phyloP scores from a whole-genome alignment of 2,113 vertebrate genomes.

The Rana temporaria region DNA sequence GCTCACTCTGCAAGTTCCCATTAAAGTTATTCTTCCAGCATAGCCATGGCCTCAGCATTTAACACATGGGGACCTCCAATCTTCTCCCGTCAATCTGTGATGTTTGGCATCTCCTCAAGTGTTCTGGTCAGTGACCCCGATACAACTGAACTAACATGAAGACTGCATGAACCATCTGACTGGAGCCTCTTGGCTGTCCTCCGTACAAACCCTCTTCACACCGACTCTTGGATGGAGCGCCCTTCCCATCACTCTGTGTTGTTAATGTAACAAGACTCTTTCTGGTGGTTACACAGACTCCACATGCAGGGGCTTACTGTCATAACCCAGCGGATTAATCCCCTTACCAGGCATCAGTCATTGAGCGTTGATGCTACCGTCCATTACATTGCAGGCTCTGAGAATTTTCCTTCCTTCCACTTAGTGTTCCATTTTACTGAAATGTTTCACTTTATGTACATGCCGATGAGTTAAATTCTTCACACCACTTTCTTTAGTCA shows the following conservation, averaged over 20 bases:
- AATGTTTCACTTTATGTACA: no score
- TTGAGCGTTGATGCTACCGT: background rate
- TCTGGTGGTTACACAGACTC: background rate
- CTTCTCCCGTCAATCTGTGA: background rate
- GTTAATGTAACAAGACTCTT: constrained; percentile 1
- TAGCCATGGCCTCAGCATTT: background rate
- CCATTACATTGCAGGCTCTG: background rate
- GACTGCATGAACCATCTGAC: background rate
- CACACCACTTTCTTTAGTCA: no score
- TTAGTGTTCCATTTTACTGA: no score
- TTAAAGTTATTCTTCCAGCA: background rate
- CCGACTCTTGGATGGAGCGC: background rate
- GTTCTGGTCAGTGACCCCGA: constrained; percentile 36
- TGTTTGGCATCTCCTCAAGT: constrained; percentile 3
- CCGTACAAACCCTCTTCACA: constrained; percentile 5
- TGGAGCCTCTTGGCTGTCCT: constrained; percentile 32
- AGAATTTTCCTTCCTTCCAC: background rate
- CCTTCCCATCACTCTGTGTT: background rate
- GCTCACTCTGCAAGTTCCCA: background rate
- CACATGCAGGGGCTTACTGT: background rate
- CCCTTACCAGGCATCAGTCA: constrained; percentile 5
- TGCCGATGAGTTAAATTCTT: no score
- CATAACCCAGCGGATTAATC: background rate
- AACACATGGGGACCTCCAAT: no score
- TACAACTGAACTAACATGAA: constrained; percentile 32